Evolutionary conservation across 2,797 vertebrate genomes (phyloP), one percentile per base, ranked within the genome.

Genomic region (Ambastaia sidthimunki): DNA sequence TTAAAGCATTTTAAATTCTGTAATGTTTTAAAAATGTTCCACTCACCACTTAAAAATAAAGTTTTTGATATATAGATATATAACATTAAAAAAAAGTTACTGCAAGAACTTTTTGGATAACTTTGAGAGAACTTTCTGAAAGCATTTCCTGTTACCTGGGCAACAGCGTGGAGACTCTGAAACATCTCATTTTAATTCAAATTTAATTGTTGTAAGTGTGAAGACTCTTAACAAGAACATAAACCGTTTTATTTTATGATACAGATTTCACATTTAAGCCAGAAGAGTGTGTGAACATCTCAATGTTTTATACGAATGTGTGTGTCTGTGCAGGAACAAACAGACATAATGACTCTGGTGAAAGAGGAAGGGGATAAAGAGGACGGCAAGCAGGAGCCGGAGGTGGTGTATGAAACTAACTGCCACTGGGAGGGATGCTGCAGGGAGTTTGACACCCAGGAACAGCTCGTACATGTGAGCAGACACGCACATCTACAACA

Each of bases 351-450:
- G 93, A 98, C 96, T 37, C 89, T 98, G 85, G 96, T 99, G 80
- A 99, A 99, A 87, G 97, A 99, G 88, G 97, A 99, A 91, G 96
- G 95, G 73, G 97, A 99, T 91, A 98, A 98, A 90, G 97, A 99
- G 80, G 97, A 99, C 89, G 94, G 95, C 90, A 99, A 98, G 87
- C 97, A 97, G 90, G 98, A 99, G 90, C 96, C 97, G 0, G 97
- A 99, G 94, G 95, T 98, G 87, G 95, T 99, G 87, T 99, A 99
- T 0, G 98, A 99, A 94, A 99, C 97, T 25, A 99, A 99, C 93
- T 99, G 98, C 93, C 97, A 97, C 91, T 98, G 97, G 98, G 98
- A 99, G 92, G 96, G 95, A 90, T 99, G 98, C 84, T 95, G 96
- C 59, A 91, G 96, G 67, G 97, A 99, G 94, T 99, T 99, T 76